phyloP scores from a whole-genome alignment of 2,113 vertebrate genomes.

The Hemiscyllium ocellatum region DNA sequence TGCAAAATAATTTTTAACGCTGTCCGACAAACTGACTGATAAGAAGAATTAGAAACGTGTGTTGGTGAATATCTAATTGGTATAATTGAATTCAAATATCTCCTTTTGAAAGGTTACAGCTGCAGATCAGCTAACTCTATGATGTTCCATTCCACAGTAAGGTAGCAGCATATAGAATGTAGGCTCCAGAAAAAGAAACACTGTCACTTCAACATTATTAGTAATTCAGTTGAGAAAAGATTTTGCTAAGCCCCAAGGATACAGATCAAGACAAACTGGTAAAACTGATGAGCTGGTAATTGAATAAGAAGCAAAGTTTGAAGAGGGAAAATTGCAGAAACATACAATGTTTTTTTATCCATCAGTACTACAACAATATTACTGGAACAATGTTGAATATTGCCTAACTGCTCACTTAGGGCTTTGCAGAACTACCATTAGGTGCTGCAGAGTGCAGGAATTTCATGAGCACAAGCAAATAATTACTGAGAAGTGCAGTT shows the following conservation, averaged over 20 bases:
- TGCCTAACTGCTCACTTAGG: not conserved
- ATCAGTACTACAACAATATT: not conserved
- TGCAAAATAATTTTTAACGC: not conserved
- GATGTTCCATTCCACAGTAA: conserved; percentile 26
- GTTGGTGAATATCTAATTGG: not conserved
- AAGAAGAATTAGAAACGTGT: not conserved
- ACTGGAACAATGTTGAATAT: not conserved
- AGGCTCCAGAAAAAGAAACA: not conserved
- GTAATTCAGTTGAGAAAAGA: conserved; percentile 15
- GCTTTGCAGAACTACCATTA: conserved; percentile 9
- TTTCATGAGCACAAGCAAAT: not conserved
- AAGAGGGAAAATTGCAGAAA: not conserved
- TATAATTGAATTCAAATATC: not conserved
- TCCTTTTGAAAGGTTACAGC: not conserved
- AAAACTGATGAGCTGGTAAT: not conserved
- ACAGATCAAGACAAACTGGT: not conserved
- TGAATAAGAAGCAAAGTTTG: not conserved
- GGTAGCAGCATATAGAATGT: not conserved
- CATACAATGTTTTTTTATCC: conserved; percentile 22
- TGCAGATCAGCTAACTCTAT: not conserved
- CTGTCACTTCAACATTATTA: not conserved
- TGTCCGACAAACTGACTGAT: not conserved
- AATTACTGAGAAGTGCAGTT: conserved; percentile 7
- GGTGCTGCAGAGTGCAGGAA: not conserved
- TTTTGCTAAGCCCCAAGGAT: conserved; percentile 5